Conservation (phyloP, 64 coral and sea anemone species). For the Porites lutea region DNA sequence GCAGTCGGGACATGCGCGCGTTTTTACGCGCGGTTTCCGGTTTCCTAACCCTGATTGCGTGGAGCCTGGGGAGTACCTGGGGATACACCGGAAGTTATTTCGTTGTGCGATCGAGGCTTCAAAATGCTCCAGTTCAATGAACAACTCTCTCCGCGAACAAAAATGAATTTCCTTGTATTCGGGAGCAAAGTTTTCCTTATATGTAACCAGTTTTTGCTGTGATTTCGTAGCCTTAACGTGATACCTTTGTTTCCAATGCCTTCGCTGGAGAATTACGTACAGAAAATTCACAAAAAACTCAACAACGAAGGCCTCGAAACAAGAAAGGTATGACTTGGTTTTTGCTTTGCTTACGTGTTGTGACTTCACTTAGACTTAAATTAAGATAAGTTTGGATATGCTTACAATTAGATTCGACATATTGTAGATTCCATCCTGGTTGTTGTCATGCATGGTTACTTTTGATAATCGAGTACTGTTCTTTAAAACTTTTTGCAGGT, state of each 20-base stretch:
- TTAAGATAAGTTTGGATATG: no score
- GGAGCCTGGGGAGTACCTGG: neutral
- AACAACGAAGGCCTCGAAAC: conserved; percentile 53
- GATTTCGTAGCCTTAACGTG: neutral
- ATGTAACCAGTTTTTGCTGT: neutral
- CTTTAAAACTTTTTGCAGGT: conserved; percentile 52
- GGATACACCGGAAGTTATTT: conserved; percentile 8
- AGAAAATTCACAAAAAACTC: conserved; percentile 72
- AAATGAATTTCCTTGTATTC: neutral
- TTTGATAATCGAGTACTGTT: neutral
- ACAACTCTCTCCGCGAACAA: neutral
- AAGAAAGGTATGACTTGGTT: conserved; percentile 42
- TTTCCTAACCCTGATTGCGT: no score
- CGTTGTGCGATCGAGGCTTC: conserved; percentile 1
- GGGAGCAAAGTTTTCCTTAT: neutral
- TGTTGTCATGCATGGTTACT: neutral
- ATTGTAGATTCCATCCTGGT: no score
- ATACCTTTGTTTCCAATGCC: conserved; percentile 17
- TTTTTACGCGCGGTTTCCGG: no score
- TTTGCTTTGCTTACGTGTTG: neutral
- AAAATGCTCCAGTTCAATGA: no score
- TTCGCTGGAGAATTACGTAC: conserved; percentile 57
- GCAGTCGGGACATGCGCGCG: no score
- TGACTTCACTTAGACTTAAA: no score
- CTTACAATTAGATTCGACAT: no score